Evolutionary conservation across 2,888 invertebrate genomes (phyloP).

Genomic region (Eumerus sabulonum): DNA sequence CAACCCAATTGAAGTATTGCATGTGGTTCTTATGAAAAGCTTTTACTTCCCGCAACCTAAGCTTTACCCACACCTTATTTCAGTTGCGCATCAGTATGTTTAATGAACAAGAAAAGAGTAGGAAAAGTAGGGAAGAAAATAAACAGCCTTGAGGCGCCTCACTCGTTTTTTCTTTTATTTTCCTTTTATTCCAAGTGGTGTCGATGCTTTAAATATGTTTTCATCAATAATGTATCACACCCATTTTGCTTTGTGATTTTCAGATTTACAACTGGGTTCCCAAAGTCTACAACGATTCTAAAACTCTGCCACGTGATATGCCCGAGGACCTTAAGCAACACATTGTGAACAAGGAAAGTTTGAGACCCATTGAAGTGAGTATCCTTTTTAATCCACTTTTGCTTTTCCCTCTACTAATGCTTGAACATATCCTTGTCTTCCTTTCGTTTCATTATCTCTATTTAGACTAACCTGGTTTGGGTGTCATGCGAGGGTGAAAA

Average conservation of each 20-base stretch:
- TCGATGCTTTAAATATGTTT: too few species aligned
- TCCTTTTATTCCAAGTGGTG: too few species aligned
- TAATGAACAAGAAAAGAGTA: too few species aligned
- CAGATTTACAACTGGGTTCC: slow-evolving; percentile 95
- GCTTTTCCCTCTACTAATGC: neutral
- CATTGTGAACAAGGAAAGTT: slow-evolving; percentile 80
- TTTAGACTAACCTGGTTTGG: slow-evolving; percentile 88
- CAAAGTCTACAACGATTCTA: slow-evolving; percentile 86
- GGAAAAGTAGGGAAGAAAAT: too few species aligned
- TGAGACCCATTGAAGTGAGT: slow-evolving; percentile 79
- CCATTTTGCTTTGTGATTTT: neutral
- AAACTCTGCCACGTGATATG: slow-evolving; percentile 86
- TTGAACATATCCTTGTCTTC: neutral
- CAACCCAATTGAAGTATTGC: too few species aligned
- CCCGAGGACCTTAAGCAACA: slow-evolving; percentile 87
- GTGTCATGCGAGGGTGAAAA: slow-evolving; percentile 97
- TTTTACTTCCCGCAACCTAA: too few species aligned
- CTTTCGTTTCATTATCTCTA: slow-evolving; percentile 67
- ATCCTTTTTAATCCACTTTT: neutral
- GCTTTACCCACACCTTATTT: too few species aligned
- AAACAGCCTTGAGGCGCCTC: too few species aligned
- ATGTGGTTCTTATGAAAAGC: too few species aligned
- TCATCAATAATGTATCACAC: too few species aligned
- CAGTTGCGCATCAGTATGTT: too few species aligned
- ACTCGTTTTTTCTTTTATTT: too few species aligned